phyloP scores from a whole-genome alignment of 2,888 invertebrate genomes.

The Automeris io region DNA sequence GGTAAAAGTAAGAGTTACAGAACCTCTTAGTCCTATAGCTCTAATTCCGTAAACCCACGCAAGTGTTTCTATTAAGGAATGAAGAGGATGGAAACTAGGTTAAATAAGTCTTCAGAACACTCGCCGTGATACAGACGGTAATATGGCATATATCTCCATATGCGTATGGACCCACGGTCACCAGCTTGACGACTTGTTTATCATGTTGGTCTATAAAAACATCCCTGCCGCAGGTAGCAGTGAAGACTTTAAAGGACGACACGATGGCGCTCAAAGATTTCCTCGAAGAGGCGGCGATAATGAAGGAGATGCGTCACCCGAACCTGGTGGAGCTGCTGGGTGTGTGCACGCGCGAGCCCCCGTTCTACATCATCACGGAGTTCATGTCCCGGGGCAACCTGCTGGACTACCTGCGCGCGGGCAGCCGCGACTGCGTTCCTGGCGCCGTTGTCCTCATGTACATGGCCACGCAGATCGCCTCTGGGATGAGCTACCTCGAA shows the following conservation, averaged over 20 bases:
- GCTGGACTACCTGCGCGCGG: constrained; percentile 94
- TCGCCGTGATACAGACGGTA: too few species aligned
- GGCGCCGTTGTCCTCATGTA: constrained; percentile 98
- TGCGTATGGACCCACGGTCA: too few species aligned
- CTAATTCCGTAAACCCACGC: too few species aligned
- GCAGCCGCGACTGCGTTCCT: constrained; percentile 89
- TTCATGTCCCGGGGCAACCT: constrained; percentile 99
- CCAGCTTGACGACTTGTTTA: too few species aligned
- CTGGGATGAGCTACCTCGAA: constrained; percentile 99
- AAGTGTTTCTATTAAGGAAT: too few species aligned
- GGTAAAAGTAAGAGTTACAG: too few species aligned
- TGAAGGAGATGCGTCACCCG: constrained; percentile 99
- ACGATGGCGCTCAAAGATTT: constrained; percentile 99
- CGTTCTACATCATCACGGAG: constrained; percentile 99
- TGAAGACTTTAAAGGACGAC: constrained; percentile 99
- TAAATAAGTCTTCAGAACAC: too few species aligned
- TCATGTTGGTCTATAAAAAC: too few species aligned
- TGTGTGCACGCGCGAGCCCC: constrained; percentile 98
- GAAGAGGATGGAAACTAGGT: too few species aligned
- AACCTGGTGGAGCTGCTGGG: constrained; percentile 98
- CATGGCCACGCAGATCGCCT: constrained; percentile 99
- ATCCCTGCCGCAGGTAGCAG: constrained; percentile 89
- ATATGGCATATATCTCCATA: too few species aligned
- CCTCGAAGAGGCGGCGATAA: constrained; percentile 98
- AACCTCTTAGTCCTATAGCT: too few species aligned